Percentiles rank a stretch among this genome's conserved stretches.
Conservation (phyloP, 2,888 invertebrate species). For the Microctonus aethiopoides region DNA sequence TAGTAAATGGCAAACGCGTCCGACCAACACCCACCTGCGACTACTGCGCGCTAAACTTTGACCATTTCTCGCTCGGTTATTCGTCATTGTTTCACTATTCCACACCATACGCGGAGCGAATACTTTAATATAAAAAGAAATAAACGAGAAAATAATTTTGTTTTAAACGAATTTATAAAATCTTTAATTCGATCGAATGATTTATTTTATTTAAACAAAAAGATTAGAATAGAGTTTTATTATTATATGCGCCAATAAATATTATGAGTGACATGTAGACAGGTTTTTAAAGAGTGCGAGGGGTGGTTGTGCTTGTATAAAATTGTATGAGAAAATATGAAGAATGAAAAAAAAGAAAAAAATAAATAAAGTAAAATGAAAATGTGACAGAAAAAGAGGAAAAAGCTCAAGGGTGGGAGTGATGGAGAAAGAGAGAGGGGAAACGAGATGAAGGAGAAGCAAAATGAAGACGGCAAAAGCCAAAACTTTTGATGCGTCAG, state of each 20-base stretch:
- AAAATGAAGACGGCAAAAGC: constrained; percentile 7
- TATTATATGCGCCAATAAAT: constrained; percentile 11
- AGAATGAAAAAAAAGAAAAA: no score
- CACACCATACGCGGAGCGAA: not conserved
- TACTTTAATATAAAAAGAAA: no score
- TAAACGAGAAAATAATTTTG: no score
- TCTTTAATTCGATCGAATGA: no score
- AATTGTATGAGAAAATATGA: not conserved
- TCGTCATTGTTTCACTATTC: constrained; percentile 31
- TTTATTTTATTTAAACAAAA: no score
- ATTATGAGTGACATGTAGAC: not conserved
- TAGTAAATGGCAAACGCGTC: constrained; percentile 48
- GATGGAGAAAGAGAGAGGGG: not conserved
- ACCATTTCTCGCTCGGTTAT: constrained; percentile 39
- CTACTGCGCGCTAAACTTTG: constrained; percentile 42
- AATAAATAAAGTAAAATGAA: no score
- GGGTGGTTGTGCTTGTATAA: no score
- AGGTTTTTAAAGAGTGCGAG: no score
- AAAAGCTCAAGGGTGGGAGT: not conserved
- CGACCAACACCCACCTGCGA: constrained; percentile 44
- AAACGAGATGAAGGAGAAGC: not conserved
- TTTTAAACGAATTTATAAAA: no score
- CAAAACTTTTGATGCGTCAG: constrained; percentile 29
- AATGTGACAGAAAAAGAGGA: not conserved
- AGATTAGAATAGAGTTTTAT: no score